These are phyloP conservation scores for Brachionus manjavacas DNA, from an alignment of 1,140 invertebrate genomes.

Conservation along the genomic window DNA sequence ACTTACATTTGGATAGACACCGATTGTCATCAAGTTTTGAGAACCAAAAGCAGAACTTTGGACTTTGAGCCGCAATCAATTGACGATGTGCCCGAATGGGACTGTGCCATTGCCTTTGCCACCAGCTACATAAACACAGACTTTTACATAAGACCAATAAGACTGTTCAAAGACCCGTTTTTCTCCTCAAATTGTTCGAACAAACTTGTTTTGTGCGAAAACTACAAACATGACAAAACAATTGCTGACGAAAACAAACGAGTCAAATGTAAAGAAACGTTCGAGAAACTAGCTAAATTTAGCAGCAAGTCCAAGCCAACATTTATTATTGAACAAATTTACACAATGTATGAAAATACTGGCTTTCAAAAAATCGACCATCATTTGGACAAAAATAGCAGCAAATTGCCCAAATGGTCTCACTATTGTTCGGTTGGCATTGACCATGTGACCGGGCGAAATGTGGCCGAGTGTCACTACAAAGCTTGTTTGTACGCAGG, in stretches of 20 bases:
- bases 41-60: conserved; percentile 80
- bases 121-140: conserved; percentile 69
- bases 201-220: conserved; percentile 81
- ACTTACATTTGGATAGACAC: conserved; percentile 91
- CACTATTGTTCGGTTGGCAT: conserved; percentile 94
- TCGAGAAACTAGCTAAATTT: conserved; percentile 65
- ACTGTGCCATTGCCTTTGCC: conserved; percentile 79
- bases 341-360: conserved; percentile 81
- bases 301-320: conserved; percentile 67
- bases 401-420: conserved; percentile 56
- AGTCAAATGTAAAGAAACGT: conserved; percentile 67
- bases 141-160: conserved; percentile 77
- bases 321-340: conserved; percentile 92
- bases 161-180: conserved; percentile 87
- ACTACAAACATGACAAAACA: conserved; percentile 69
- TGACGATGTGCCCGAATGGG: conserved; percentile 83
- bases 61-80: conserved; percentile 70
- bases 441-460: conserved; percentile 72
- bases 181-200: conserved; percentile 67
- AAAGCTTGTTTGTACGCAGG: conserved; percentile 72
- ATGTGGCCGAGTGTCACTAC: conserved; percentile 82
- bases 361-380: not conserved
- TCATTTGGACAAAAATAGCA: not conserved
- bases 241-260: conserved; percentile 71
- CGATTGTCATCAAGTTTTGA: conserved; percentile 71